These are phyloP conservation scores for Tyria jacobaeae DNA, from an alignment of 2,888 invertebrate species.

Conservation along the genomic window DNA sequence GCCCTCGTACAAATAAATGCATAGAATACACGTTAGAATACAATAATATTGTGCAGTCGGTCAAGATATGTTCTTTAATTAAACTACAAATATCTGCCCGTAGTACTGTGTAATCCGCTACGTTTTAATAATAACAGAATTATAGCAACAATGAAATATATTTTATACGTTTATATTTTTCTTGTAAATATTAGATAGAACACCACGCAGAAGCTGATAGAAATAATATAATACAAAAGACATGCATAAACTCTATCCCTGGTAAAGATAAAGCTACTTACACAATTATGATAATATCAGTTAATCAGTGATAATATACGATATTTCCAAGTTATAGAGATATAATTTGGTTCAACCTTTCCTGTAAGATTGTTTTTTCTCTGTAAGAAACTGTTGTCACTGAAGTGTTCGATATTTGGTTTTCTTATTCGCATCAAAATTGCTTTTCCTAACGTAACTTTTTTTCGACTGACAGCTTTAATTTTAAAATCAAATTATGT, in stretches of 20 bases:
- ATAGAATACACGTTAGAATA: not conserved
- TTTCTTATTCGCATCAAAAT: no score
- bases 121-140: not conserved
- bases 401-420: no score
- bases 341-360: not conserved
- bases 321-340: not conserved
- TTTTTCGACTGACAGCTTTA: no score
- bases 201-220: not conserved
- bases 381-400: no score
- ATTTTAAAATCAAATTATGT: no score
- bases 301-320: not conserved
- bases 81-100: not conserved
- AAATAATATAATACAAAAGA: not conserved
- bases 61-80: not conserved
- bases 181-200: not conserved
- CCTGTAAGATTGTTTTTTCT: no score
- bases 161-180: no score
- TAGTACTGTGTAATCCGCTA: no score
- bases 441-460: not conserved
- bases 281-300: no score
- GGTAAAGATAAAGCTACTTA: not conserved
- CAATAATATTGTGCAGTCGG: not conserved
- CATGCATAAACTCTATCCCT: not conserved
- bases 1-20: constrained; percentile 23
- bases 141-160: no score